A percentile compares a stretch with the other conserved stretches of the same genome.
Conservation (phyloP, 2,888 invertebrate species). For the Leptinotarsa rubiginosa region DNA sequence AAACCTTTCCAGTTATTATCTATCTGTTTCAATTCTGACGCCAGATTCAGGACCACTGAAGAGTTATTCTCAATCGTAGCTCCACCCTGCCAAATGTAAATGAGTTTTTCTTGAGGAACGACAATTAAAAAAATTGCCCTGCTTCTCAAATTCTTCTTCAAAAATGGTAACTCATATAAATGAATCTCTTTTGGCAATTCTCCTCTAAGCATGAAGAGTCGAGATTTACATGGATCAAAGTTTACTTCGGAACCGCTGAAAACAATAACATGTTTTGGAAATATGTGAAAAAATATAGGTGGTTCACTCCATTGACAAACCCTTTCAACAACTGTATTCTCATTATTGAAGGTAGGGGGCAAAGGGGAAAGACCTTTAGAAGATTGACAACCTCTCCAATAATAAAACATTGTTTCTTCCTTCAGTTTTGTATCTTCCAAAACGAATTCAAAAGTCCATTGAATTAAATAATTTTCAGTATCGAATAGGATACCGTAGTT, state of each 20-base stretch:
- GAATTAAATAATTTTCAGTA: constrained; percentile 49
- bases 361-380: constrained; percentile 52
- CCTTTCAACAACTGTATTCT: constrained; percentile 50
- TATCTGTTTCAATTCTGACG: constrained; percentile 35
- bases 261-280: constrained; percentile 45
- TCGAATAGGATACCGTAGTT: constrained; percentile 46
- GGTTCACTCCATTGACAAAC: constrained; percentile 56
- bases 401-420: constrained; percentile 46
- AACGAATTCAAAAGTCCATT: constrained; percentile 47
- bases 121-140: constrained; percentile 50
- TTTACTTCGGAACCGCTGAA: constrained; percentile 40
- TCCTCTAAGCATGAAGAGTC: constrained; percentile 51
- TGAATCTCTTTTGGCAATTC: constrained; percentile 50
- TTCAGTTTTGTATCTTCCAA: constrained; percentile 16
- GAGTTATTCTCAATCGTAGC: constrained; percentile 19
- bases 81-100: constrained; percentile 52
- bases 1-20: constrained; percentile 43
- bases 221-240: constrained; percentile 40
- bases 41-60: constrained; percentile 24
- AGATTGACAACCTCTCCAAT: constrained; percentile 54
- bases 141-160: constrained; percentile 49
- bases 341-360: constrained; percentile 49
- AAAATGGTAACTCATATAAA: constrained; percentile 51
- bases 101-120: constrained; percentile 37
- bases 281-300: constrained; percentile 51